Evolutionary conservation across 2,888 invertebrate species (phyloP).

Genomic region (Ptychoptera albimana): DNA sequence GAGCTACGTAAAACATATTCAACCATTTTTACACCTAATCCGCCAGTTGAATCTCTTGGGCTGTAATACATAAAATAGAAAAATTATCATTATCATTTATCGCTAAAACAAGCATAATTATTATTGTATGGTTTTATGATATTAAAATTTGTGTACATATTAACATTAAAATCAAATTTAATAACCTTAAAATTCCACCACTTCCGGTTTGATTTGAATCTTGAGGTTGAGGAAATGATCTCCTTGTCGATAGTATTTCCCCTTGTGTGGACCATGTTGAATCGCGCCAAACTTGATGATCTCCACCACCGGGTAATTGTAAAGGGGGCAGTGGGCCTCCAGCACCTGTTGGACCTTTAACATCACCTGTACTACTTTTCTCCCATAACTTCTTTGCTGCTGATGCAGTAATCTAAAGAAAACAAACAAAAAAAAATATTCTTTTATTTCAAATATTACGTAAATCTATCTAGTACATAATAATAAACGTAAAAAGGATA

Average conservation of each 20-base stretch:
- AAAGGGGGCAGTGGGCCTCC: conserved; percentile 55
- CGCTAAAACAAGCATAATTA: neutral
- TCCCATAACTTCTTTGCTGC: conserved; percentile 90
- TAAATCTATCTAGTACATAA: neutral
- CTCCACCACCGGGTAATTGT: conserved; percentile 42
- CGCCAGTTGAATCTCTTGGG: conserved; percentile 75
- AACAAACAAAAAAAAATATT: conserved; percentile 11
- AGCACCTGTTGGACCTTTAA: conserved; percentile 46
- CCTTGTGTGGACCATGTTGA: conserved; percentile 88
- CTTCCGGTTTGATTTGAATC: conserved; percentile 35
- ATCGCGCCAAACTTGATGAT: conserved; percentile 76
- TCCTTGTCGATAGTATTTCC: conserved; percentile 61
- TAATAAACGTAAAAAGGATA: neutral
- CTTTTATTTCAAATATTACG: neutral
- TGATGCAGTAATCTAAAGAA: conserved; percentile 75
- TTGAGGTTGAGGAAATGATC: conserved; percentile 46
- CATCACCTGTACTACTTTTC: conserved; percentile 49
- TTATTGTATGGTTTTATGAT: too few species aligned
- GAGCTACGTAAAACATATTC: conserved; percentile 93
- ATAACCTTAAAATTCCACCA: conserved; percentile 31
- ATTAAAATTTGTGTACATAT: too few species aligned
- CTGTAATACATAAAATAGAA: conserved; percentile 40
- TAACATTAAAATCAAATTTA: neutral
- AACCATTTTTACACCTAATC: conserved; percentile 94
- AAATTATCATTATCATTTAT: neutral